Conservation (phyloP, 2,888 invertebrate genomes). For the Oscheius sp. region DNA sequence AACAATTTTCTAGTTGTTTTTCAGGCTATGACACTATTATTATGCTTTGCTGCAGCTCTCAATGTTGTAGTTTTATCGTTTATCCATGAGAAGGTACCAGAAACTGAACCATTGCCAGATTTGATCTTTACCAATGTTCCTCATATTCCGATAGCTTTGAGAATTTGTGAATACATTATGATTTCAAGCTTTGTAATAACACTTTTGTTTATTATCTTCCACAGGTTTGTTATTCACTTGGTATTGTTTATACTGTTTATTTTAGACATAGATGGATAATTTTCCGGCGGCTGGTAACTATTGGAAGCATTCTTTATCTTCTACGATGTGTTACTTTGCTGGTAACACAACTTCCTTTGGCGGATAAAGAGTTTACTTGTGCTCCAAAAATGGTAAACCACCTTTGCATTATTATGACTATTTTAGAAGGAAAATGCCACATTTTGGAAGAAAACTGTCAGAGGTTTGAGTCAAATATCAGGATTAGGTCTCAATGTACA, state of each 20-base stretch:
- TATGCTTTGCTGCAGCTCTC: conserved; percentile 62
- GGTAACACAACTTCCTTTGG: conserved; percentile 79
- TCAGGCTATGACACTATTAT: conserved; percentile 62
- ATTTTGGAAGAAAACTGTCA: conserved; percentile 68
- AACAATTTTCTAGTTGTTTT: too few species aligned
- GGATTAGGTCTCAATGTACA: conserved; percentile 87
- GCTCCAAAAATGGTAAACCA: conserved; percentile 80
- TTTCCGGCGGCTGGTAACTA: conserved; percentile 60
- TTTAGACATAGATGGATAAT: conserved; percentile 69
- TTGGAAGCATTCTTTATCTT: conserved; percentile 67
- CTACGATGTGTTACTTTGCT: conserved; percentile 69
- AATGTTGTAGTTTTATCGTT: conserved; percentile 79
- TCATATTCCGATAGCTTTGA: conserved; percentile 83
- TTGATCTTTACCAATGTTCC: conserved; percentile 84
- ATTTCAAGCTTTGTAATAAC: conserved; percentile 85
- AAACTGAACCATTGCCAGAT: conserved; percentile 85
- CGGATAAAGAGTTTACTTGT: conserved; percentile 87
- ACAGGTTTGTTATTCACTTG: conserved; percentile 73
- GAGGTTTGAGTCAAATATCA: conserved; percentile 85
- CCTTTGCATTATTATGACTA: neutral
- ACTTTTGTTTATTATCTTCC: conserved; percentile 84
- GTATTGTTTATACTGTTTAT: neutral
- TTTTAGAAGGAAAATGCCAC: conserved; percentile 66
- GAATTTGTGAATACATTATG: conserved; percentile 87
- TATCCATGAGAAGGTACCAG: conserved; percentile 86